These are phyloP conservation scores for Bufotes viridis DNA, from an alignment of 2,797 vertebrate species.

Conservation along the genomic window DNA sequence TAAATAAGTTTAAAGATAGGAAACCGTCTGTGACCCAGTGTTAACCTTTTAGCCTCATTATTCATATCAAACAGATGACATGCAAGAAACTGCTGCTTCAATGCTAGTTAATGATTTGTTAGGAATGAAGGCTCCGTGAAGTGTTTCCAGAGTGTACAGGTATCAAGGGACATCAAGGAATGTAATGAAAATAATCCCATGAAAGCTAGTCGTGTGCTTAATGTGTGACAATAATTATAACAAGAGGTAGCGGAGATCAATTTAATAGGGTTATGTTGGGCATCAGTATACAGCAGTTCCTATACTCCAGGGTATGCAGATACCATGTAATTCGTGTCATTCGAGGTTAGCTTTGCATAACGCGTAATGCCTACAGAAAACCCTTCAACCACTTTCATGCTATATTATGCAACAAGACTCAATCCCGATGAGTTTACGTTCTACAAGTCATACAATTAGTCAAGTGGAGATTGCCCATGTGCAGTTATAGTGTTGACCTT, in stretches of 20 bases:
- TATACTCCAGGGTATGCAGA: slow-evolving; percentile 1
- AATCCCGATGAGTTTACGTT: neutral
- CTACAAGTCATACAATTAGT: neutral
- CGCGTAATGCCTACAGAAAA: neutral
- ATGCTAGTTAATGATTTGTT: slow-evolving; percentile 90
- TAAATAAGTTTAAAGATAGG: slow-evolving; percentile 96
- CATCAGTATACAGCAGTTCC: neutral
- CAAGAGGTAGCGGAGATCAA: slow-evolving; percentile 64
- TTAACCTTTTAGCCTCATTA: slow-evolving; percentile 91
- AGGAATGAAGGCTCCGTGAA: slow-evolving; percentile 79
- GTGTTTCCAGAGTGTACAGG: slow-evolving; percentile 84
- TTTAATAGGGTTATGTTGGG: slow-evolving; percentile 36
- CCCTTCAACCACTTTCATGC: neutral
- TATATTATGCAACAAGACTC: neutral
- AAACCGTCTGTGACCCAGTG: slow-evolving; percentile 86
- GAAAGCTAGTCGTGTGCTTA: slow-evolving; percentile 65
- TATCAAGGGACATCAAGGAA: slow-evolving; percentile 80
- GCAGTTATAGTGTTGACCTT: neutral
- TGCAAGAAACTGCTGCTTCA: slow-evolving; percentile 80
- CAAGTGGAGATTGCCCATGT: neutral
- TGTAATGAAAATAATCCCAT: slow-evolving; percentile 71
- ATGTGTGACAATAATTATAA: slow-evolving; percentile 61
- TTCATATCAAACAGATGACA: slow-evolving; percentile 90
- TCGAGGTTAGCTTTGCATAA: neutral
- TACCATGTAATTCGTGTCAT: neutral